These are phyloP conservation scores for Ciona savignyi DNA, from an alignment of 23 tunicate genomes.

Conservation along the genomic window DNA sequence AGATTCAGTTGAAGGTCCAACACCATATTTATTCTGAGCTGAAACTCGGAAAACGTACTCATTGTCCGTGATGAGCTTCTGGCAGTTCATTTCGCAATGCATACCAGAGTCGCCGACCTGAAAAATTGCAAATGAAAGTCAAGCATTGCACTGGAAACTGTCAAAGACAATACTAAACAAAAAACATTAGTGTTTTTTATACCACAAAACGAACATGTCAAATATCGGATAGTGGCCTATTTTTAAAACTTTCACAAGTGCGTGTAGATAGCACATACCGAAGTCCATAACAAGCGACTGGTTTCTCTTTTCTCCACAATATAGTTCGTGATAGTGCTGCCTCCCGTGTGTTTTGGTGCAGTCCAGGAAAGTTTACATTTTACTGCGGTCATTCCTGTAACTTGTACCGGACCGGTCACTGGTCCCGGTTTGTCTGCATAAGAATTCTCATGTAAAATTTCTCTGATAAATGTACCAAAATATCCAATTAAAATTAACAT, in stretches of 20 bases:
- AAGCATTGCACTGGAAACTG: not conserved
- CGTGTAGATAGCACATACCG: conserved; percentile 30
- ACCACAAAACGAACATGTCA: too few species aligned
- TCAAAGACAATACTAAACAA: not conserved
- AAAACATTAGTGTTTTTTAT: not conserved
- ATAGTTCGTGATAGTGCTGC: conserved; percentile 71
- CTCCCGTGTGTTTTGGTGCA: conserved; percentile 59
- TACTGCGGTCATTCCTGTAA: conserved; percentile 55
- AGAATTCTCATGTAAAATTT: conserved; percentile 36
- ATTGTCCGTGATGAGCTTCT: conserved; percentile 61
- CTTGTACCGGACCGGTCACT: conserved; percentile 59
- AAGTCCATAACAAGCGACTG: conserved; percentile 72
- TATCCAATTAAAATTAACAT: conserved; percentile 6
- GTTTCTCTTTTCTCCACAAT: conserved; percentile 93
- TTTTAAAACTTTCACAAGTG: not conserved
- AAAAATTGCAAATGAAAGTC: not conserved
- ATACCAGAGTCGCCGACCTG: conserved; percentile 71
- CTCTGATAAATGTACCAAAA: not conserved
- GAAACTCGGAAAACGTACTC: conserved; percentile 92
- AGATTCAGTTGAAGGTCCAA: conserved; percentile 51
- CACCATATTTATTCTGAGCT: conserved; percentile 90
- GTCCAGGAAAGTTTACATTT: conserved; percentile 66
- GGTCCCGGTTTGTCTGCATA: conserved; percentile 79
- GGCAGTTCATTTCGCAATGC: conserved; percentile 49
- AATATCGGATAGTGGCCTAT: not conserved